Evolutionary conservation across 1,140 invertebrate species (phyloP).

Genomic region (Hormaphis cornu): DNA sequence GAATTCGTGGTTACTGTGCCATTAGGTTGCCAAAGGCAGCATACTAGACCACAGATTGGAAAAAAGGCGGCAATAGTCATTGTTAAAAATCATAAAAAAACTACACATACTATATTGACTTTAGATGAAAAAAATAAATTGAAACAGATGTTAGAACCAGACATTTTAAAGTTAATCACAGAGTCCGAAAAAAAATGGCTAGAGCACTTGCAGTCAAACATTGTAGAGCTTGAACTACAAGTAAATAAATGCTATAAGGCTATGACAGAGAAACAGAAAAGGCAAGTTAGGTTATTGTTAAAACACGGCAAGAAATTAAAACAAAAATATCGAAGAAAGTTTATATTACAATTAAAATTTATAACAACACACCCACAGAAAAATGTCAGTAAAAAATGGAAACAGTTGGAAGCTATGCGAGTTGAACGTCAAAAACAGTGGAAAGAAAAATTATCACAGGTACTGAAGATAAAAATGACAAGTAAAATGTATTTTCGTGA

Average conservation of each 20-base stretch:
- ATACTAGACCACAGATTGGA: neutral
- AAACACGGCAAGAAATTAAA: neutral
- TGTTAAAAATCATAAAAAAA: neutral
- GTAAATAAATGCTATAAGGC: neutral
- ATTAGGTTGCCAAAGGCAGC: neutral
- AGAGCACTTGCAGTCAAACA: neutral
- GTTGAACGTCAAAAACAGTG: neutral
- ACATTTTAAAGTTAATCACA: neutral
- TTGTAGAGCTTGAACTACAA: neutral
- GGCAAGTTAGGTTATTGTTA: neutral
- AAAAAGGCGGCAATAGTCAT: neutral
- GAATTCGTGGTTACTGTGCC: neutral
- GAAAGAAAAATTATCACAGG: neutral
- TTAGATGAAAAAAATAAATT: neutral
- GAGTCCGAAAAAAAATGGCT: neutral
- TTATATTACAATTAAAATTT: neutral
- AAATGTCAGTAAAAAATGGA: neutral
- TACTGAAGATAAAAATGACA: neutral
- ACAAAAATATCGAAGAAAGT: too few relatives aligned
- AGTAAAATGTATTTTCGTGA: neutral
- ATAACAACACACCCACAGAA: neutral
- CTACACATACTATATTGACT: neutral
- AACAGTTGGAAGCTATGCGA: neutral
- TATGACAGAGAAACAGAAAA: neutral
- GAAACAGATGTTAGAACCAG: neutral